phyloP scores from a whole-genome alignment of 2,888 invertebrate genomes.

The Machimus rusticus region DNA sequence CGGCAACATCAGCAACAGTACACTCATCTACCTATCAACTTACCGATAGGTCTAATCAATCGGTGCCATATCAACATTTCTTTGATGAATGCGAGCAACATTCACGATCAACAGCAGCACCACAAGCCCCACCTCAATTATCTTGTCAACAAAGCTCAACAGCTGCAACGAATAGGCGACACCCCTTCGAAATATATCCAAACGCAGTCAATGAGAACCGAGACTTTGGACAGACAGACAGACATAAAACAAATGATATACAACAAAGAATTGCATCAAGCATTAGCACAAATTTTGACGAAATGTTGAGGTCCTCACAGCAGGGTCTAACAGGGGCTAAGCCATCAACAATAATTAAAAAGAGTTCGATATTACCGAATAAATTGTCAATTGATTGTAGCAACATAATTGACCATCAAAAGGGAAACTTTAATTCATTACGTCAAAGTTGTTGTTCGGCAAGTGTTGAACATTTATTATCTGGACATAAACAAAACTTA shows the following conservation, averaged over 20 bases:
- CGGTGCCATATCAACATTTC: neutral
- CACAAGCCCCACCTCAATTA: neutral
- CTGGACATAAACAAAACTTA: slow-evolving; percentile 20
- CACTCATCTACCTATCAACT: neutral
- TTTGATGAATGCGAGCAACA: slow-evolving; percentile 18
- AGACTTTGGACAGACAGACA: neutral
- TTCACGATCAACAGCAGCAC: neutral
- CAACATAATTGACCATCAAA: slow-evolving; percentile 8
- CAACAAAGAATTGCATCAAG: slow-evolving; percentile 3
- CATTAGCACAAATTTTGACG: slow-evolving; percentile 34
- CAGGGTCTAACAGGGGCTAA: neutral
- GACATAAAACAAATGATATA: slow-evolving; percentile 7
- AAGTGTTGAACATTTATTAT: slow-evolving; percentile 13
- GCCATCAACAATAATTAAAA: slow-evolving; percentile 1
- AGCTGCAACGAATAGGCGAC: neutral
- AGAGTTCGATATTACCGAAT: slow-evolving; percentile 17
- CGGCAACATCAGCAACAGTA: neutral
- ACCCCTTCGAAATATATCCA: neutral
- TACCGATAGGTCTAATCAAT: neutral
- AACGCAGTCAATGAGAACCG: neutral
- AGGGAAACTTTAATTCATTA: neutral
- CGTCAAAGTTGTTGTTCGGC: slow-evolving; percentile 9
- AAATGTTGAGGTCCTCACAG: slow-evolving; percentile 43
- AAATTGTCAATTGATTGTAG: slow-evolving; percentile 23
- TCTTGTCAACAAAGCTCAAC: neutral